Evolutionary conservation across 2,113 vertebrate genomes (phyloP).

Genomic region (Atrichornis clamosus): DNA sequence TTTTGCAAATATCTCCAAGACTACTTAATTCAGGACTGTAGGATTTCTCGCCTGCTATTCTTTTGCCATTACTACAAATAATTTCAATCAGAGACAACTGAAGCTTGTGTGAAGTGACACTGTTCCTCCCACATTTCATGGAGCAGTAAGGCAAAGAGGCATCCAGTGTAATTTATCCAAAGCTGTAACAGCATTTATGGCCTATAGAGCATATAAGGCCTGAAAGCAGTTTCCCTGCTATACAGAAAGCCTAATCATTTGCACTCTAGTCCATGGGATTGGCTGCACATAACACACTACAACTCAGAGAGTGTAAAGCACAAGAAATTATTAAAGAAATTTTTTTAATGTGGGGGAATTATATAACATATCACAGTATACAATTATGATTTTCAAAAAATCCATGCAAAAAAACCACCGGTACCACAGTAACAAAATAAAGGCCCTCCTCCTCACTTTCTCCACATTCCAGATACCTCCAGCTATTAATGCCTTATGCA

Average conservation of each 20-base stretch:
- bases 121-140: not conserved
- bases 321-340: not conserved
- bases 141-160: not conserved
- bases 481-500: not conserved
- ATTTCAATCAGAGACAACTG: not conserved
- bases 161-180: not conserved
- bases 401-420: fast-evolving
- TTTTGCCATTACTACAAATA: not conserved
- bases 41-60: not conserved
- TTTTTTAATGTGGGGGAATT: not conserved
- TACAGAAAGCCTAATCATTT: not conserved
- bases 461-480: not conserved
- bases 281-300: not conserved
- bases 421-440: not conserved
- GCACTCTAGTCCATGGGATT: not conserved
- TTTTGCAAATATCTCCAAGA: not conserved
- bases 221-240: not conserved
- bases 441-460: not conserved
- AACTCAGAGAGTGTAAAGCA: not conserved
- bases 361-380: not conserved
- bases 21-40: not conserved
- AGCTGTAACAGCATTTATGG: not conserved
- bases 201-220: fast-evolving
- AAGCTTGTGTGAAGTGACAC: not conserved
- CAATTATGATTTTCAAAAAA: not conserved